These are phyloP conservation scores for Lepidurus arcticus DNA, from an alignment of 1,140 invertebrate genomes.

Conservation along the genomic window DNA sequence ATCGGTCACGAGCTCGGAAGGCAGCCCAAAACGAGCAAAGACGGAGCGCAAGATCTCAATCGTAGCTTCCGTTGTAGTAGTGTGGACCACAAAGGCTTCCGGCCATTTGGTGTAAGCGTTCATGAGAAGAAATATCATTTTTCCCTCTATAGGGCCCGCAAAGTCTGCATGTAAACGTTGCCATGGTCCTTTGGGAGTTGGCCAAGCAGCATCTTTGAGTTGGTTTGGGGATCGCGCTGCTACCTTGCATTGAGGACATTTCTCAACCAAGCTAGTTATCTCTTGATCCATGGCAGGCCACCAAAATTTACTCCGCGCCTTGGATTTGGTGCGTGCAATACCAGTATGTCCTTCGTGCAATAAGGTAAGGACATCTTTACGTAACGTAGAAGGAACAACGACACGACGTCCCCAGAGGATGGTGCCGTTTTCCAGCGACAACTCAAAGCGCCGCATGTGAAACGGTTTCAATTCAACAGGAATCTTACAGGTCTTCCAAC, in stretches of 20 bases:
- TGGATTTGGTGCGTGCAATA: too few relatives aligned
- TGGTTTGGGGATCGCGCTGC: constrained; percentile 38
- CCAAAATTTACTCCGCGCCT: constrained; percentile 50
- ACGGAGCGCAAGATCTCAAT: constrained; percentile 40
- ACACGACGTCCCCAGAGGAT: too few relatives aligned
- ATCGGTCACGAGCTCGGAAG: constrained; percentile 45
- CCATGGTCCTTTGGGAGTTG: constrained; percentile 44
- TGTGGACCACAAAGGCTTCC: constrained; percentile 40
- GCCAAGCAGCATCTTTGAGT: constrained; percentile 41
- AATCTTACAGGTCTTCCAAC: not conserved
- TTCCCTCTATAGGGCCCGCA: constrained; percentile 44
- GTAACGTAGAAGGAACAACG: too few relatives aligned
- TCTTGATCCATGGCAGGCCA: constrained; percentile 50
- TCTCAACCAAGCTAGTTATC: constrained; percentile 40
- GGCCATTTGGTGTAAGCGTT: constrained; percentile 47
- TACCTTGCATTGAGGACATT: constrained; percentile 40
- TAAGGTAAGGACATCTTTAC: too few relatives aligned
- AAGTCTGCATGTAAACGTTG: constrained; percentile 49
- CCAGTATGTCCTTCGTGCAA: too few relatives aligned
- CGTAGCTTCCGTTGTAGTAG: constrained; percentile 36
- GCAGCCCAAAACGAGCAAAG: constrained; percentile 45
- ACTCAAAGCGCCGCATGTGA: not conserved
- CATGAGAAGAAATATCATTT: constrained; percentile 45
- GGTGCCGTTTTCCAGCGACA: not conserved
- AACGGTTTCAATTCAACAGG: not conserved